phyloP scores from a whole-genome alignment of 2,113 vertebrate species.

The Lutjanus erythropterus region DNA sequence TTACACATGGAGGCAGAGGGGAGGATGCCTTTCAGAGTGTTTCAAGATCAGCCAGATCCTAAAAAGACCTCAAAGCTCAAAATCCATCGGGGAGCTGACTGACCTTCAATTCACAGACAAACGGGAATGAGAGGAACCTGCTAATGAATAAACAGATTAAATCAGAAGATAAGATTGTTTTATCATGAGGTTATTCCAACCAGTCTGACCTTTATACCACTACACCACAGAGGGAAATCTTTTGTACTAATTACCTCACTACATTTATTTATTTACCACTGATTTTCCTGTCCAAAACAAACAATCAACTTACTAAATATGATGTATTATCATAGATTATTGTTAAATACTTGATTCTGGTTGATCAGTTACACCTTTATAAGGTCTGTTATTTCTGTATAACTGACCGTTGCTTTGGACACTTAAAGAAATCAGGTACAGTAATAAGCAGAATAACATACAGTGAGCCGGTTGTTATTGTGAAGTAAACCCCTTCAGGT shows the following conservation, averaged over 20 bases:
- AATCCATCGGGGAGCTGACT: slow-evolving; percentile 6
- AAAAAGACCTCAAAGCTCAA: slow-evolving; percentile 53
- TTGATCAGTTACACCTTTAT: too few relatives aligned
- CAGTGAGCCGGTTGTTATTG: too few relatives aligned
- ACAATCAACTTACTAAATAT: not conserved
- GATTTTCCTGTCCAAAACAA: not conserved
- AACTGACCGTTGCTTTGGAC: too few relatives aligned
- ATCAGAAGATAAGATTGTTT: slow-evolving; percentile 12
- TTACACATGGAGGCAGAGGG: not conserved
- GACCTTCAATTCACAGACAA: slow-evolving; percentile 36
- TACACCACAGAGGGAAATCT: too few relatives aligned
- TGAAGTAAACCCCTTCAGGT: too few relatives aligned
- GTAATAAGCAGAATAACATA: too few relatives aligned
- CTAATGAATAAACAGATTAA: not conserved
- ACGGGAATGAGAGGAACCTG: not conserved
- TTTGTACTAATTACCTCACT: too few relatives aligned
- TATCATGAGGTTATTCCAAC: not conserved
- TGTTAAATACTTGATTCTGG: too few relatives aligned
- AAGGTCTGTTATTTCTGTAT: too few relatives aligned
- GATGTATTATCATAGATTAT: not conserved
- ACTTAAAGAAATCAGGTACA: too few relatives aligned
- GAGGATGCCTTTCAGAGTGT: not conserved
- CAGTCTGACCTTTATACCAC: not conserved
- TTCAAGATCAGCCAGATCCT: slow-evolving; percentile 35
- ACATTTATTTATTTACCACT: too few relatives aligned